Conservation (phyloP, 1,140 invertebrate species). For the Halictus rubicundus region DNA sequence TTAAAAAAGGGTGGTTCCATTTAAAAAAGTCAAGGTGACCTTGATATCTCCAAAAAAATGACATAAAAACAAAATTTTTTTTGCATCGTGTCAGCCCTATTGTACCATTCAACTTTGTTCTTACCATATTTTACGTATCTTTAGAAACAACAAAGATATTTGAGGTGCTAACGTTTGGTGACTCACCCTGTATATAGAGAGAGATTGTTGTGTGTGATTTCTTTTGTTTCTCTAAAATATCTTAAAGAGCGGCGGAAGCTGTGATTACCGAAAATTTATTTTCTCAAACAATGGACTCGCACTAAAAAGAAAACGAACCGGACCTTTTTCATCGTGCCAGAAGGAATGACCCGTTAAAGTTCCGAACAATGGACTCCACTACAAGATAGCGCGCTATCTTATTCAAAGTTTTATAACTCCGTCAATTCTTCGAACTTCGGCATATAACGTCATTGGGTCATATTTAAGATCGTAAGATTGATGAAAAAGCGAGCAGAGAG, state of each 20-base stretch:
- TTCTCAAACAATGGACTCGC: not conserved
- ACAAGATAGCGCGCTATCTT: not conserved
- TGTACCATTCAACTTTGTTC: no score
- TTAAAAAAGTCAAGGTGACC: no score
- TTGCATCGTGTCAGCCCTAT: no score
- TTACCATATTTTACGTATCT: no score
- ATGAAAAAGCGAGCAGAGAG: not conserved
- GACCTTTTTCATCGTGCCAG: not conserved
- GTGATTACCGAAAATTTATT: not conserved
- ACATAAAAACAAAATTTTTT: no score
- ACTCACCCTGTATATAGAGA: no score
- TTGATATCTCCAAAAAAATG: no score
- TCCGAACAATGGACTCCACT: not conserved
- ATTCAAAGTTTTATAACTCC: conserved; percentile 4
- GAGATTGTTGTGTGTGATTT: not conserved
- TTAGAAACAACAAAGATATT: no score
- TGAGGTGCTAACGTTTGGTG: no score
- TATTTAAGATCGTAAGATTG: not conserved
- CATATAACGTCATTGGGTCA: not conserved
- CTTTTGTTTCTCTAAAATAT: not conserved
- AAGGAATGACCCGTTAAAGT: not conserved
- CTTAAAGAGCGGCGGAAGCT: not conserved
- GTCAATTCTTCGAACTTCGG: conserved; percentile 1
- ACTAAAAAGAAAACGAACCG: not conserved
- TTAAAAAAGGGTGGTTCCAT: no score